phyloP scores from a whole-genome alignment of 2,888 invertebrate genomes.

The Macrophya annulata region DNA sequence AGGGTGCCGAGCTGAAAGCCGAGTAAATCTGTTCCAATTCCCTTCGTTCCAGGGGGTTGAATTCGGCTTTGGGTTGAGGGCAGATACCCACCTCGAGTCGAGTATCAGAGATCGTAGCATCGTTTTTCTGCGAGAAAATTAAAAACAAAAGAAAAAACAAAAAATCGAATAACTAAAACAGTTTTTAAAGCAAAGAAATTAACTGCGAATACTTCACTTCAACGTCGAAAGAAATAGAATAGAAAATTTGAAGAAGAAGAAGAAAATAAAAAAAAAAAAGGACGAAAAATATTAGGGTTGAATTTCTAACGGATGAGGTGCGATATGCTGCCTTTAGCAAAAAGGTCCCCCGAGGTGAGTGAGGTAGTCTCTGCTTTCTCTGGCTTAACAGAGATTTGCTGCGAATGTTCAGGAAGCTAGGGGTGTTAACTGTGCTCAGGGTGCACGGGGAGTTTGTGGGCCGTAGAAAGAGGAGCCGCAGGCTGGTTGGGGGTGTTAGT shows the following conservation, averaged over 20 bases:
- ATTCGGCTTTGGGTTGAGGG: not conserved
- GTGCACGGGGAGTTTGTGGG: constrained; percentile 47
- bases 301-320: constrained; percentile 30
- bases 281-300: not conserved
- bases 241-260: not conserved
- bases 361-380: constrained; percentile 57
- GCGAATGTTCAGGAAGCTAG: constrained; percentile 65
- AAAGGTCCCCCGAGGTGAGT: constrained; percentile 48
- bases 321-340: constrained; percentile 13
- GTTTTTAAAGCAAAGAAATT: not conserved
- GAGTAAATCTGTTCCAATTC: constrained; percentile 70
- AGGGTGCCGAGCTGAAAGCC: constrained; percentile 60
- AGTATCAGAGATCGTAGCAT: constrained; percentile 14
- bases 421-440: constrained; percentile 64
- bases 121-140: not conserved
- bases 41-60: constrained; percentile 59
- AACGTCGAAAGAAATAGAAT: not conserved
- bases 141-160: not conserved
- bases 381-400: constrained; percentile 67
- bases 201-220: not conserved
- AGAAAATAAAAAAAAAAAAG: too few relatives aligned
- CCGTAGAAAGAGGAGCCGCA: constrained; percentile 47
- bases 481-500: constrained; percentile 47
- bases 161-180: not conserved
- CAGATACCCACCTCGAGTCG: not conserved